A percentile compares a stretch with the other conserved stretches of the same genome.
Evolutionary conservation across 2,888 invertebrate species (phyloP).

Genomic region (Patella ulyssiponensis): DNA sequence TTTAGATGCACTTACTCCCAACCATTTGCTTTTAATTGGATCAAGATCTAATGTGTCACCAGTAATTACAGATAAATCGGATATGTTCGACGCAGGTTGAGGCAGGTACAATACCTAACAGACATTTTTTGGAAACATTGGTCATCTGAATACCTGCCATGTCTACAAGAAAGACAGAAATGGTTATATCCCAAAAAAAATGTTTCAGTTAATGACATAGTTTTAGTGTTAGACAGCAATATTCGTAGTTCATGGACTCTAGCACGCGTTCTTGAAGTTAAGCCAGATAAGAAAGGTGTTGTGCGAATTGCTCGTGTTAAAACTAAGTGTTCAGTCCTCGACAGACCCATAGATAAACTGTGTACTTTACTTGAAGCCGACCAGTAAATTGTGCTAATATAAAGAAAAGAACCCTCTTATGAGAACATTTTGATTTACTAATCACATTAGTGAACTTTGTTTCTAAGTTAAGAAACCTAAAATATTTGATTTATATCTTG

Average conservation of each 20-base stretch:
- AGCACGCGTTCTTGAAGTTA: not conserved
- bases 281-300: slow-evolving; percentile 14
- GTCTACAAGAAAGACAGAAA: slow-evolving; percentile 28
- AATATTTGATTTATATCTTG: too few species aligned
- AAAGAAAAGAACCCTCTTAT: too few species aligned
- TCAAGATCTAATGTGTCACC: slow-evolving; percentile 25
- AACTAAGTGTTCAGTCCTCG: not conserved
- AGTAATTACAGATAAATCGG: slow-evolving; percentile 28
- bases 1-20: slow-evolving; percentile 34
- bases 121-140: slow-evolving; percentile 36
- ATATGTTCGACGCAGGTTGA: slow-evolving; percentile 34
- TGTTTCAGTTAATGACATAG: slow-evolving; percentile 10
- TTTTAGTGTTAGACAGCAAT: slow-evolving; percentile 13
- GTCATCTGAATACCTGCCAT: slow-evolving; percentile 26
- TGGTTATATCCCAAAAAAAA: slow-evolving; percentile 16
- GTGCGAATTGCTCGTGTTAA: slow-evolving; percentile 17
- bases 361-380: slow-evolving; percentile 14
- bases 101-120: slow-evolving; percentile 39
- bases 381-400: too few species aligned
- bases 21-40: slow-evolving; percentile 31
- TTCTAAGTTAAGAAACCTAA: too few species aligned
- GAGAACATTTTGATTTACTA: too few species aligned
- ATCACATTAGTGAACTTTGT: too few species aligned
- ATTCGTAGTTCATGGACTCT: slow-evolving; percentile 17
- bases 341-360: slow-evolving; percentile 22